Evolutionary conservation across 2,888 invertebrate genomes (phyloP).

Genomic region (Drosophila setosimentum): DNA sequence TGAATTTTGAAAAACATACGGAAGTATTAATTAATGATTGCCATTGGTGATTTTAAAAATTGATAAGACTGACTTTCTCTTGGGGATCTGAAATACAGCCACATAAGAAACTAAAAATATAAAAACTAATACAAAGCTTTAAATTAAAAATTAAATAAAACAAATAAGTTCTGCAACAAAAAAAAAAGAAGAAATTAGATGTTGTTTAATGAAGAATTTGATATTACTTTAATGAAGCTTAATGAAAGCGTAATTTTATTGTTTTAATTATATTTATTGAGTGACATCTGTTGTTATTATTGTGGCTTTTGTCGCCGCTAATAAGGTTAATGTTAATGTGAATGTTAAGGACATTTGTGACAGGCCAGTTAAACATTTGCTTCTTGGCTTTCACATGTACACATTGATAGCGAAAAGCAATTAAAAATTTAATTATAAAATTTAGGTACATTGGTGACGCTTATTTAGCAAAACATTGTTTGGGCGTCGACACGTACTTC

Average conservation of each 20-base stretch:
- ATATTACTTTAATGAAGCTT: not conserved
- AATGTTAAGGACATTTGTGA: slow-evolving; percentile 53
- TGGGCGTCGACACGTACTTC: slow-evolving; percentile 64
- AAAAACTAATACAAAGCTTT: not conserved
- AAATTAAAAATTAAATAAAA: not conserved
- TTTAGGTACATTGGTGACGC: slow-evolving; percentile 55
- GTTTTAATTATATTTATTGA: not conserved
- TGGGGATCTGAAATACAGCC: not conserved
- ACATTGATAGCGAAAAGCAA: slow-evolving; percentile 45
- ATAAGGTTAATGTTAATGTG: slow-evolving; percentile 17
- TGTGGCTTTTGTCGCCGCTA: slow-evolving; percentile 19
- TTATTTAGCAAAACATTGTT: slow-evolving; percentile 70
- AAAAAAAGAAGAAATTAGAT: too few relatives aligned
- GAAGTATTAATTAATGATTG: not conserved
- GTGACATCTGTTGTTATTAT: slow-evolving; percentile 27
- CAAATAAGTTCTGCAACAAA: not conserved
- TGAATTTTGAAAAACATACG: not conserved
- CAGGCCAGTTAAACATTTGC: slow-evolving; percentile 54
- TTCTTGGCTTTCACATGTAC: slow-evolving; percentile 32
- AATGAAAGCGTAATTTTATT: not conserved
- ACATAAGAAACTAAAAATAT: not conserved
- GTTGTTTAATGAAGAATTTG: too few relatives aligned
- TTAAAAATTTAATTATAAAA: slow-evolving; percentile 70
- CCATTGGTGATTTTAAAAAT: not conserved
- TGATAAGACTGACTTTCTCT: not conserved